phyloP scores from a whole-genome alignment of 2,888 invertebrate species.

The Eupeodes latifasciatus region DNA sequence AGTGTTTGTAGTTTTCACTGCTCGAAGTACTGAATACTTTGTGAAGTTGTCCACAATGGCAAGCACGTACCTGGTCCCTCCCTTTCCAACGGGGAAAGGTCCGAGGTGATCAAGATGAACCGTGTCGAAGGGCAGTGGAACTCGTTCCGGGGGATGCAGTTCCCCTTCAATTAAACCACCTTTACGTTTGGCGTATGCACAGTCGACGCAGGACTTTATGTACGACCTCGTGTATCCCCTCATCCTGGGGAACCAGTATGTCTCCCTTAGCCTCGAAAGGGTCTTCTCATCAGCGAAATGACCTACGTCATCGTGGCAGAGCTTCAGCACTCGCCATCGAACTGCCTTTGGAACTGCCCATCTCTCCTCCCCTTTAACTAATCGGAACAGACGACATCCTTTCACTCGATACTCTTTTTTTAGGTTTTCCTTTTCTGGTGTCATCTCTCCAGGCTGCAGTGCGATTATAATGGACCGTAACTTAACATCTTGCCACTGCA shows the following conservation, averaged over 20 bases:
- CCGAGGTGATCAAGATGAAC: background rate
- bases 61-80: slow-evolving; percentile 2
- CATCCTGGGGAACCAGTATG: background rate
- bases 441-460: background rate
- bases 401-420: background rate
- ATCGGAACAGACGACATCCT: background rate
- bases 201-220: too few species aligned
- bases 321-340: background rate
- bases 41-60: too few species aligned
- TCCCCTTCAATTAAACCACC: too few species aligned
- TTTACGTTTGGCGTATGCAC: too few species aligned
- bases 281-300: too few species aligned
- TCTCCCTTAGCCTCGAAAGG: background rate
- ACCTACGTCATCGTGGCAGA: too few species aligned
- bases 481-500: too few species aligned
- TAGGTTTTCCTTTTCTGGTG: background rate
- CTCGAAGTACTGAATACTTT: too few species aligned
- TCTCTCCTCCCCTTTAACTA: background rate
- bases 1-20: too few species aligned
- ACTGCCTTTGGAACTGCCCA: background rate
- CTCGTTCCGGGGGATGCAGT: too few species aligned
- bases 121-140: too few species aligned
- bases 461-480: background rate
- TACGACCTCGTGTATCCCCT: background rate
- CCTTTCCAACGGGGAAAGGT: background rate